Conservation (phyloP, 2,888 invertebrate species). For the Lasioglossum morio region DNA sequence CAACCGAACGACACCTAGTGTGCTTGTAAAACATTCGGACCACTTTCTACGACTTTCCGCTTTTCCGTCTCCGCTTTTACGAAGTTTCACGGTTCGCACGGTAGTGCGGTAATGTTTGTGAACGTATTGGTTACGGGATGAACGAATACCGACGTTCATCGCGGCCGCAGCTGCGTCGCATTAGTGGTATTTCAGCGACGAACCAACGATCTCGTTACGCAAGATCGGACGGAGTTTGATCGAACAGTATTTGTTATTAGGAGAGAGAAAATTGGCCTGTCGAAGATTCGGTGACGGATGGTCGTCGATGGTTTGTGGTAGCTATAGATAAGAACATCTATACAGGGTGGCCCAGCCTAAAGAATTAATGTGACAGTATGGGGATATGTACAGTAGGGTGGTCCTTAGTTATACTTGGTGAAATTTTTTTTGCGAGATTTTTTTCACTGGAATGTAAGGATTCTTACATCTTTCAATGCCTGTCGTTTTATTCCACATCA, state of each 20-base stretch:
- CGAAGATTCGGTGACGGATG: neutral
- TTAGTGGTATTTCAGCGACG: neutral
- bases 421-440: too few species aligned
- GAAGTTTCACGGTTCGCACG: too few species aligned
- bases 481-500: too few species aligned
- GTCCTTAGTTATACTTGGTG: too few species aligned
- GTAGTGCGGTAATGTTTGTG: neutral
- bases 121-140: neutral
- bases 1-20: neutral
- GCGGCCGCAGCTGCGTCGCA: too few species aligned
- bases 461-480: too few species aligned
- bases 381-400: too few species aligned
- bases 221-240: neutral
- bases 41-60: too few species aligned
- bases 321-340: neutral
- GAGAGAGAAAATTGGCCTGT: neutral
- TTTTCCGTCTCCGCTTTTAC: too few species aligned
- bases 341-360: too few species aligned
- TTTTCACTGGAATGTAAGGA: too few species aligned
- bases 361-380: too few species aligned
- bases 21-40: neutral
- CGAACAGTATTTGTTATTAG: neutral
- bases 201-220: neutral
- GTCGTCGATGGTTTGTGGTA: neutral
- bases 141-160: neutral